Base-by-base conservation (phyloP, 1,140 invertebrate genomes). In the Sweltsa coloradensis region DNA sequence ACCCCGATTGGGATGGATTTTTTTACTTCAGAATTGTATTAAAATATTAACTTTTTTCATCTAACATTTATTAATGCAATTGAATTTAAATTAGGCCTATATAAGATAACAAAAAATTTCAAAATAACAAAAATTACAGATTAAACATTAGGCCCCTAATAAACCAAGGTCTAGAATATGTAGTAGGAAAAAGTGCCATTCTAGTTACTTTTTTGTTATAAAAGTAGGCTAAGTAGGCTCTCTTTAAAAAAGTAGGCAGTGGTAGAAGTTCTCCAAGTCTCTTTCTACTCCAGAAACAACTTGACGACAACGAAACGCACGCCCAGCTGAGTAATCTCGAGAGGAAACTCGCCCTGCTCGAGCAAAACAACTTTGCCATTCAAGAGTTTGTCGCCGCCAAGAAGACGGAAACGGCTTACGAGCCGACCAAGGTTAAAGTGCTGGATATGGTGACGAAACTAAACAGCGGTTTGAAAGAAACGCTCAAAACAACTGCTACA, bases 291-390 rank as follows among this genome's bases (percentile, higher is more conserved):
- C 67, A 82, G 72, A 66, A 66, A 50, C 69, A 72, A 54, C 61
- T 84, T 9, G 70, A 77, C 51, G 77, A 79, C 16, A 81, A 83
- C 61, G 80, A 83, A 59, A 80, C 79, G 49, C 75, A 75, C 53
- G 64, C 70, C 23, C 74, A 80, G 62, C 61, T 83, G 14, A 71
- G 68, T 31, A 73, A 69, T 49, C 57, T 82, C 55, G 80, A 83
- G 59, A 72, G 75, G 46, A 76, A 81, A 62, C 70, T 79, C 60
- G 69, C 72, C 16, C 69, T 75, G 31, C 63, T 79, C 34, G 79
- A 83, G 60, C 73, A 74, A 51, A 75, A 73, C 50, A 83, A 82
- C 59, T 76, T 72, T 52, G 64, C 70, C 18, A 64, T 80, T 52
- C 68, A 70, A 53, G 75, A 79, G 55, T 79, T 76, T 53, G 73